phyloP scores from a whole-genome alignment of 1,140 invertebrate species.

The Cotesia vestalis region DNA sequence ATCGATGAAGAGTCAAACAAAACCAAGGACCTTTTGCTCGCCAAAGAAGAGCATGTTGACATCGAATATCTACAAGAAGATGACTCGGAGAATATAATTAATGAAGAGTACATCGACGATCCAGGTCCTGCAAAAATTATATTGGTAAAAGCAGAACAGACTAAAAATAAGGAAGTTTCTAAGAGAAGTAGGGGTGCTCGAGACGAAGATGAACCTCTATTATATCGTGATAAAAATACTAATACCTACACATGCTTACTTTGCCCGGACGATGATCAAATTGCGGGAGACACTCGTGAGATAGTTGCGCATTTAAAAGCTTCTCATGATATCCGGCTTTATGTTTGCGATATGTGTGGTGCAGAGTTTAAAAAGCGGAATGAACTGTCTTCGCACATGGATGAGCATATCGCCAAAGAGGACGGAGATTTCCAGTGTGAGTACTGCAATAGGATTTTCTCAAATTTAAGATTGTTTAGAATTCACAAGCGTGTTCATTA shows the following conservation, averaged over 20 bases:
- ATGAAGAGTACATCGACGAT: slow-evolving; percentile 40
- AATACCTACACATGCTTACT: slow-evolving; percentile 69
- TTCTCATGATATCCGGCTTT: slow-evolving; percentile 71
- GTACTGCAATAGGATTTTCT: slow-evolving; percentile 72
- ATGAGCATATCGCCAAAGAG: slow-evolving; percentile 72
- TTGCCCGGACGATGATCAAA: slow-evolving; percentile 64
- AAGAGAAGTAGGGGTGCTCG: slow-evolving; percentile 42
- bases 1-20: slow-evolving; percentile 36
- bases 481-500: slow-evolving; percentile 73
- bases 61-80: slow-evolving; percentile 29
- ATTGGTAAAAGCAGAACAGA: slow-evolving; percentile 36
- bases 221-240: slow-evolving; percentile 63
- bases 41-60: slow-evolving; percentile 17
- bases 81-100: slow-evolving; percentile 5
- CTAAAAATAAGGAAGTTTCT: slow-evolving; percentile 44
- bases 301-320: slow-evolving; percentile 72
- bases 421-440: slow-evolving; percentile 74
- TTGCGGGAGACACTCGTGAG: slow-evolving; percentile 67
- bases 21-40: neutral
- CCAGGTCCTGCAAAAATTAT: slow-evolving; percentile 29
- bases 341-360: slow-evolving; percentile 78
- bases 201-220: slow-evolving; percentile 50
- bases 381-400: slow-evolving; percentile 73
- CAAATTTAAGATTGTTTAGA: slow-evolving; percentile 70
- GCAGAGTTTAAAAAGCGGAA: slow-evolving; percentile 71